Base-by-base conservation (phyloP, 2,113 vertebrate species). In the Lampris incognitus region DNA sequence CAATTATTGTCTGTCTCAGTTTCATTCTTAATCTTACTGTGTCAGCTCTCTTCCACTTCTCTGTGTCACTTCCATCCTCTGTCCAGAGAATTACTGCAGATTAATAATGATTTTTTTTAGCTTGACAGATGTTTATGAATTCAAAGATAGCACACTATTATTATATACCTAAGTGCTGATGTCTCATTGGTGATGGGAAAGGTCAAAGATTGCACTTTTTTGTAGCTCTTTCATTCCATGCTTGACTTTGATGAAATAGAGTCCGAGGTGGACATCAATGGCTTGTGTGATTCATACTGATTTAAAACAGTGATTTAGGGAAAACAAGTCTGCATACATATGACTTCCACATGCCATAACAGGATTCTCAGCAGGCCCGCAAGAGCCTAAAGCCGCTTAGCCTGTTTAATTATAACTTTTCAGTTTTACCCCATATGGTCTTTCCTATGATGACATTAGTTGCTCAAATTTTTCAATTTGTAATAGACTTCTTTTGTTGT, bases 91-190 rank as follows among this genome's bases (percentile, higher is more conserved):
- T 24, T 24, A 24, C 37, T 7, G 40, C 11, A 4, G 37, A 73
- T 74, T 66, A 82, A 49, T 85, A 69, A 78, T 8, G 24, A 0
- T 11, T 67, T 40, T 56, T 7, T 66, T 10, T 39, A 8, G 10
- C 63, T n/a, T 54, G 42, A 56, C 65, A 73, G 65, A 78, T 70
- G 66, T 82, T 72, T 37, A 58, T 42, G 72, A 76, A 49, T 51
- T 57, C 44, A 68, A 52, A 57, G 10, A 61, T 63, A 2, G 3
- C 46, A 56, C 4, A 3, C 58, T 6, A 40, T n/a, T 6, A 58
- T 74, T 55, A 24, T 24, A 24, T 24, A 24, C 24, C 24, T 24
- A 24, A 24, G 24, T 36, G 46, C 39, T 39, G 5, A 37, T 4
- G 2, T 24, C 37, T 61, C 1, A 3, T 38, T 41, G 50, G 56